Conservation (phyloP, 2,888 invertebrate genomes). For the Perizoma affinitatum region DNA sequence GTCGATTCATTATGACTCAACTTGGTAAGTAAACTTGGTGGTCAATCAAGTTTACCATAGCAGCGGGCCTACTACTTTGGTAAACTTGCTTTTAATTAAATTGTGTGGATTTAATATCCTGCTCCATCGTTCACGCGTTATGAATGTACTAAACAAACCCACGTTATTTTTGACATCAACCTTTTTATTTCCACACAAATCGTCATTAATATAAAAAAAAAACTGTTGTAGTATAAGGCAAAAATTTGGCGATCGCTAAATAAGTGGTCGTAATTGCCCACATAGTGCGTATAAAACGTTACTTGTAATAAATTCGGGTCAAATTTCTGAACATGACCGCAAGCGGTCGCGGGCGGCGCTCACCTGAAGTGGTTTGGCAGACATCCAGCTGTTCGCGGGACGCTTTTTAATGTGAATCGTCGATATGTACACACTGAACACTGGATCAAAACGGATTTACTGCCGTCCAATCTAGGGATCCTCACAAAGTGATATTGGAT, state of each 20-base stretch:
- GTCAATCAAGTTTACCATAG: slow-evolving; percentile 21
- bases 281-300: slow-evolving; percentile 27
- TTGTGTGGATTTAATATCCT: slow-evolving; percentile 42
- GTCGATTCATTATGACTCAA: neutral
- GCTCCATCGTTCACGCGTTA: slow-evolving; percentile 54
- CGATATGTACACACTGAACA: slow-evolving; percentile 40
- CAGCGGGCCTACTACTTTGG: too few relatives aligned
- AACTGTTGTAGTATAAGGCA: too few relatives aligned
- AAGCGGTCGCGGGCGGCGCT: slow-evolving; percentile 50
- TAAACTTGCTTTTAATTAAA: too few relatives aligned
- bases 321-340: slow-evolving; percentile 48
- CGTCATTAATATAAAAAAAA: too few relatives aligned
- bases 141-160: slow-evolving; percentile 31
- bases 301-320: slow-evolving; percentile 45
- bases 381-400: slow-evolving; percentile 47
- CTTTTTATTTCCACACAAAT: slow-evolving; percentile 16
- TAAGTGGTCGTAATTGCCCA: slow-evolving; percentile 24
- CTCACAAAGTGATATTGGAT: slow-evolving; percentile 50
- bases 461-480: slow-evolving; percentile 49
- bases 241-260: slow-evolving; percentile 6
- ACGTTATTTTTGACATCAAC: slow-evolving; percentile 25
- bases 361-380: slow-evolving; percentile 65
- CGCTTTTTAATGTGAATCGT: slow-evolving; percentile 38
- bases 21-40: too few relatives aligned
- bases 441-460: slow-evolving; percentile 47